A percentile compares a stretch with the other conserved stretches of the same genome.
phyloP scores from a whole-genome alignment of 2,888 invertebrate genomes.

The Celastrina argiolus region DNA sequence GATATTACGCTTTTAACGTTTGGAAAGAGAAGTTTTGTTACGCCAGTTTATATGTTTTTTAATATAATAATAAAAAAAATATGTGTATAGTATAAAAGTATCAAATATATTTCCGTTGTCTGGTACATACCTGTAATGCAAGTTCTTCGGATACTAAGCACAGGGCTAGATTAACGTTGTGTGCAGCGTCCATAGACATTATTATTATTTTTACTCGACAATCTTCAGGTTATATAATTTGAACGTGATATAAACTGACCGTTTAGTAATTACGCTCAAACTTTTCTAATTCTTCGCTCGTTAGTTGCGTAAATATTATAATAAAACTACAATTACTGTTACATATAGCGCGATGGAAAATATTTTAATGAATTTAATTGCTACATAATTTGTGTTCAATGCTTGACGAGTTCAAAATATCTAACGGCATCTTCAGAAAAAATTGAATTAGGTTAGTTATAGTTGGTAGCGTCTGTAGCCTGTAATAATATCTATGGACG shows the following conservation, averaged over 20 bases:
- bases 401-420: neutral
- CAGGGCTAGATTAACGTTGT: no score
- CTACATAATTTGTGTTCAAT: constrained; percentile 1
- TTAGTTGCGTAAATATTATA: constrained; percentile 19
- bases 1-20: no score
- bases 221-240: constrained; percentile 18
- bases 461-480: no score
- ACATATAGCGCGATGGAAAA: neutral
- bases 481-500: no score
- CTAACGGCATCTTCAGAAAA: neutral
- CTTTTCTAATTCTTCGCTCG: neutral
- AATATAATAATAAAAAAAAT: no score
- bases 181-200: no score
- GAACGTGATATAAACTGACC: neutral
- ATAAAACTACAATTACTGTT: constrained; percentile 5
- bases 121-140: no score
- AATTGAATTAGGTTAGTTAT: neutral
- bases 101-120: no score
- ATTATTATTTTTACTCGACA: constrained; percentile 28
- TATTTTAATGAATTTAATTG: constrained; percentile 9
- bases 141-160: no score
- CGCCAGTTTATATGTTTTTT: no score
- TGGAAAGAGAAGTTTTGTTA: no score
- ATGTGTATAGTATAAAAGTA: no score
- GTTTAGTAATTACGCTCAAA: neutral